phyloP scores from a whole-genome alignment of 1,140 invertebrate genomes.

The Eufriesea mexicana region DNA sequence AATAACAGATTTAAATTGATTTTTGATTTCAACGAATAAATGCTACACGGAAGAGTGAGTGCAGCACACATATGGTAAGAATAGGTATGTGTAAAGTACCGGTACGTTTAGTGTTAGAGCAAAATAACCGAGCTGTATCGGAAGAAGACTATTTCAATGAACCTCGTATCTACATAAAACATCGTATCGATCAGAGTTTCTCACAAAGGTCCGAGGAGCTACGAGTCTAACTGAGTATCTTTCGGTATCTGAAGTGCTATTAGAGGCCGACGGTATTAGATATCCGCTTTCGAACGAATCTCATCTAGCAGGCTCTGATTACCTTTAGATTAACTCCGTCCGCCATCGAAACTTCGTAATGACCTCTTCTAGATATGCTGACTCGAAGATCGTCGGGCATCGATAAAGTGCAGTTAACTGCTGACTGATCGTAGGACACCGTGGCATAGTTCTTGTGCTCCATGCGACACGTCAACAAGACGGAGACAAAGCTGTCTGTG shows the following conservation, averaged over 20 bases:
- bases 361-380: conserved; percentile 58
- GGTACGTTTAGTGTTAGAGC: no score
- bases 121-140: no score
- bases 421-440: conserved; percentile 79
- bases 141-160: no score
- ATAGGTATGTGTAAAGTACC: no score
- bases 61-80: no score
- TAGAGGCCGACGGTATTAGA: conserved; percentile 9
- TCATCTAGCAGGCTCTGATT: conserved; percentile 45
- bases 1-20: no score
- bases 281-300: conserved; percentile 19
- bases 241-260: neutral
- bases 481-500: conserved; percentile 81
- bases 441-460: conserved; percentile 83
- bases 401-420: conserved; percentile 68
- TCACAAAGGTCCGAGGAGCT: neutral
- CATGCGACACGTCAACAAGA: conserved; percentile 80
- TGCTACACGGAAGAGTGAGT: no score
- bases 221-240: neutral
- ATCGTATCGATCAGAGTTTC: neutral
- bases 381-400: conserved; percentile 65
- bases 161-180: neutral
- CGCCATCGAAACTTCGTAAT: conserved; percentile 67
- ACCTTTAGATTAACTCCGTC: conserved; percentile 65
- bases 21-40: no score